These are phyloP conservation scores for Rhagonycha fulva DNA, from an alignment of 2,888 invertebrate species.

Conservation along the genomic window DNA sequence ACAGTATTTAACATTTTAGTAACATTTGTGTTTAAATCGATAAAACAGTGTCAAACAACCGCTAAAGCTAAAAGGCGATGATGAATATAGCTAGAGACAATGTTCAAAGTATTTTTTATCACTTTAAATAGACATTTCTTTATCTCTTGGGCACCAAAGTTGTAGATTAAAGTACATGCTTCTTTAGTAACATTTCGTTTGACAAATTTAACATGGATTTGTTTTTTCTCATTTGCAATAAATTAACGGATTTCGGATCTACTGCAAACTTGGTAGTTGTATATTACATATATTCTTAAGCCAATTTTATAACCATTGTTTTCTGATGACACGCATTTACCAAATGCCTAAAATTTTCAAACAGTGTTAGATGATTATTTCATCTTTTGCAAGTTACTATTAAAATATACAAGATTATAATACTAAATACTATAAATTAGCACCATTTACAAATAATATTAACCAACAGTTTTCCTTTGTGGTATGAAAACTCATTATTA, in stretches of 20 bases:
- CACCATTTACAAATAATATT: neutral
- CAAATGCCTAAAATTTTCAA: neutral
- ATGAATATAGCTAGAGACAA: neutral
- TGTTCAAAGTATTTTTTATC: neutral
- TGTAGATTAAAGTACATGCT: neutral
- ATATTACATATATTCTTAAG: neutral
- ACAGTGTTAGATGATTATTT: neutral
- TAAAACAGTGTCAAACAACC: neutral
- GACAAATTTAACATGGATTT: neutral
- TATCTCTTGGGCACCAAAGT: neutral
- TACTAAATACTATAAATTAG: neutral
- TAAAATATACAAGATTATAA: no score
- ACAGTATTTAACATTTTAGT: neutral
- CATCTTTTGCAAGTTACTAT: neutral
- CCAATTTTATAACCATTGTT: neutral
- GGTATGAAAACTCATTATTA: slow-evolving; percentile 13
- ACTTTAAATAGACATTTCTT: neutral
- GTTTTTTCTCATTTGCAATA: neutral
- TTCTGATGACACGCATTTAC: neutral
- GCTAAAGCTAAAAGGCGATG: neutral
- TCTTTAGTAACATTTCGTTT: neutral
- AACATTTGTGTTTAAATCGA: neutral
- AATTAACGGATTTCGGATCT: neutral
- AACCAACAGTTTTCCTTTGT: slow-evolving; percentile 1
- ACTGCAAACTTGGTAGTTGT: neutral